A percentile compares a stretch with the other conserved stretches of the same genome.
Conservation (phyloP, 2,113 vertebrate species). For the Saguinus midas region DNA sequence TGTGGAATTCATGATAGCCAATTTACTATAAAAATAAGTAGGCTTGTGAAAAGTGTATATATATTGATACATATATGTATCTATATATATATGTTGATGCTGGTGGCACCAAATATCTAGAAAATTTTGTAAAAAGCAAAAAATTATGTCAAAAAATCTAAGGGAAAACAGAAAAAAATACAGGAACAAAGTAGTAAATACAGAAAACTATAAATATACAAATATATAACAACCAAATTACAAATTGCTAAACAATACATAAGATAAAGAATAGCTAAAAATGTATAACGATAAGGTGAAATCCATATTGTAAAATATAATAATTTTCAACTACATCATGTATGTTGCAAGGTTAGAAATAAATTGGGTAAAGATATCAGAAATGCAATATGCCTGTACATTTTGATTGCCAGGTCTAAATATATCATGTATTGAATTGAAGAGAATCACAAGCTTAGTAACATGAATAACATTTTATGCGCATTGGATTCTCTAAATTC, state of each 20-base stretch:
- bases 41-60: not conserved
- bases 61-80: not conserved
- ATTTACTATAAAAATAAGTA: slow-evolving; percentile 19
- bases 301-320: not conserved
- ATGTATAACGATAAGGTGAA: not conserved
- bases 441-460: not conserved
- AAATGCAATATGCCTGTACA: not conserved
- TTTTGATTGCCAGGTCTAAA: not conserved
- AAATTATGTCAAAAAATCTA: not conserved
- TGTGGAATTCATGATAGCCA: not conserved
- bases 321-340: not conserved
- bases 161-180: not conserved
- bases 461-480: not conserved
- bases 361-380: not conserved
- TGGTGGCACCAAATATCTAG: not conserved
- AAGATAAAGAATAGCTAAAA: not conserved
- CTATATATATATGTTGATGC: not conserved
- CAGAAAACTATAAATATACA: not conserved
- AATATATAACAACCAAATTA: not conserved
- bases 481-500: not conserved
- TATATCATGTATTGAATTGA: not conserved
- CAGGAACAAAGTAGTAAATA: not conserved
- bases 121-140: not conserved
- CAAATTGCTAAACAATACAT: not conserved
- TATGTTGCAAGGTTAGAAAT: not conserved